These are phyloP conservation scores for Cynopterus brachyotis DNA, from an alignment of 2,113 vertebrate genomes.

Conservation along the genomic window DNA sequence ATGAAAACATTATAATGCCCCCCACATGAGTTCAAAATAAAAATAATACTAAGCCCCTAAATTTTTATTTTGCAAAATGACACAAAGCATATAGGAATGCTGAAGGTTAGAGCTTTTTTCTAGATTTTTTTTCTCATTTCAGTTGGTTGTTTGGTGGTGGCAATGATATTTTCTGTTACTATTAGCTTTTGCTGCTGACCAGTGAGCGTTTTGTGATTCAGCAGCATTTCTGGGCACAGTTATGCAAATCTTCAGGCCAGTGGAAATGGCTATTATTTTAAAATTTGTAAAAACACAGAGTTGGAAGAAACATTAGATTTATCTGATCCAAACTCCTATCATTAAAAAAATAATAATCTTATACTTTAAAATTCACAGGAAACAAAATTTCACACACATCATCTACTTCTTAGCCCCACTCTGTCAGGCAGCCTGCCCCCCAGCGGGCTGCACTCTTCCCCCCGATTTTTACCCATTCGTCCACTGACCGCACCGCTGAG, in stretches of 20 bases:
- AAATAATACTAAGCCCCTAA: background rate
- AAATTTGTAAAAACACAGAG: background rate
- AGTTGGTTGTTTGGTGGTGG: background rate
- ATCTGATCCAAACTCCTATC: background rate
- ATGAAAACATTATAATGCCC: background rate
- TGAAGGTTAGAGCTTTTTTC: background rate
- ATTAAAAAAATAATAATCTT: background rate
- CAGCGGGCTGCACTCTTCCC: background rate
- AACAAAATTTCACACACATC: background rate
- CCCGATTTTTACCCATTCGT: background rate
- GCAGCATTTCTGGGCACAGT: background rate
- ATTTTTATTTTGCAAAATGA: background rate
- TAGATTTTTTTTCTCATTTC: background rate
- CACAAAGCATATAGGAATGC: background rate
- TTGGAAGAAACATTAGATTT: background rate
- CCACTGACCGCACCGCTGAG: background rate
- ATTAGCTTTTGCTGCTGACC: too few species aligned
- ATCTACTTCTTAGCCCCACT: background rate
- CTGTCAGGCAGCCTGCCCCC: rapidly evolving
- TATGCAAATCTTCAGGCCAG: background rate
- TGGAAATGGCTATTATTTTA: background rate
- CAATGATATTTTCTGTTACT: too few species aligned
- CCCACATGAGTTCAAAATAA: background rate
- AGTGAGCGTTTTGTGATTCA: rapidly evolving
- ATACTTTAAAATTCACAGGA: background rate